Percentiles rank a stretch among this genome's conserved stretches.
Evolutionary conservation across 2,113 vertebrate species (phyloP).

Genomic region (Acrocephalus kingi): DNA sequence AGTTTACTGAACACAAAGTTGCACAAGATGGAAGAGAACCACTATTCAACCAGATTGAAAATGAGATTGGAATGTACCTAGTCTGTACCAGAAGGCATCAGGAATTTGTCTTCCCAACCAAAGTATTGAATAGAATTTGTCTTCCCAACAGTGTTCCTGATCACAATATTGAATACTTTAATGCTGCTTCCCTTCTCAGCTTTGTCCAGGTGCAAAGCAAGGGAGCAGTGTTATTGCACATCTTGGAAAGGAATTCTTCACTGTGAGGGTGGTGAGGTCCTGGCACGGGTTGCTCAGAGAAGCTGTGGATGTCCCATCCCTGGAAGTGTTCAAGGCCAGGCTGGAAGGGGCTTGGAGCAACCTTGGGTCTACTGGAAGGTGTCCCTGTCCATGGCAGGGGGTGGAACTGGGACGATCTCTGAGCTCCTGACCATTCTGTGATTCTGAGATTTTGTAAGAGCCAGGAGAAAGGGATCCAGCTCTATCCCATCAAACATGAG

Average conservation of each 20-base stretch:
- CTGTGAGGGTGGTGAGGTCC: not conserved
- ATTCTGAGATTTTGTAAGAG: not conserved
- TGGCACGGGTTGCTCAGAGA: not conserved
- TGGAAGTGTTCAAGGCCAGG: not conserved
- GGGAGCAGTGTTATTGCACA: not conserved
- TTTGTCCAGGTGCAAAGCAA: not conserved
- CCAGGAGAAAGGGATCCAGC: not conserved
- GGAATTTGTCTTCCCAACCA: not conserved
- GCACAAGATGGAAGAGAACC: not conserved
- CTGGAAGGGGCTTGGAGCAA: accelerated
- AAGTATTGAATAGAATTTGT: not conserved
- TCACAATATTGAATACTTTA: not conserved
- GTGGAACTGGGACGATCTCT: too few species aligned
- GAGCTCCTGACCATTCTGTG: not conserved
- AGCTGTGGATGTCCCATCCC: not conserved
- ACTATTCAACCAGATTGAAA: not conserved
- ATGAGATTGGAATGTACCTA: not conserved
- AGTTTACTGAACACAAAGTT: not conserved
- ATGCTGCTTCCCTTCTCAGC: not conserved
- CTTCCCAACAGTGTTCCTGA: not conserved
- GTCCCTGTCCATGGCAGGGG: not conserved
- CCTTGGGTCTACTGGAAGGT: not conserved
- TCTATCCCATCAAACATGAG: not conserved
- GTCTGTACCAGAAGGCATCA: not conserved
- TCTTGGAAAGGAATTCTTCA: not conserved